Percentiles rank a stretch among this genome's conserved stretches.
Evolutionary conservation across 2,888 invertebrate species (phyloP).

Genomic region (Acrobasis repandana): DNA sequence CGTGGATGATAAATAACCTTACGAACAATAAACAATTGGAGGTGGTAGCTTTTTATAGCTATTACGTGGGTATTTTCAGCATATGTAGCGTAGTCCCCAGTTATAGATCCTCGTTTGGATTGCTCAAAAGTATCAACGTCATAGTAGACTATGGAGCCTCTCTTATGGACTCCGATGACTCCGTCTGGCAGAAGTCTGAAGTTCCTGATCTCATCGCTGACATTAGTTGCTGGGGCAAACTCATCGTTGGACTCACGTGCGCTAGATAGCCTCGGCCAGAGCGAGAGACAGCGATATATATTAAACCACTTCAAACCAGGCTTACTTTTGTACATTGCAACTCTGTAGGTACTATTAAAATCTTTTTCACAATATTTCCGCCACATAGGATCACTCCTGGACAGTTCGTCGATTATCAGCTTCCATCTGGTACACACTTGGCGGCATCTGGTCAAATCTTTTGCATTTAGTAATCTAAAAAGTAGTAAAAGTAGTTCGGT

Average conservation of each 20-base stretch:
- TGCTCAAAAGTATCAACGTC: conserved; percentile 48
- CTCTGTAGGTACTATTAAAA: conserved; percentile 41
- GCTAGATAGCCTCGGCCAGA: conserved; percentile 53
- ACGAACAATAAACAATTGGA: conserved; percentile 48
- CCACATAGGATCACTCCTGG: conserved; percentile 52
- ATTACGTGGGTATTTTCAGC: conserved; percentile 50
- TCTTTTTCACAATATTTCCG: conserved; percentile 48
- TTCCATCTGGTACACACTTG: conserved; percentile 59
- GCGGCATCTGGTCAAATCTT: conserved; percentile 52
- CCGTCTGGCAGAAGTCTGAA: conserved; percentile 52
- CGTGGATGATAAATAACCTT: conserved; percentile 38
- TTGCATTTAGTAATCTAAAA: conserved; percentile 51
- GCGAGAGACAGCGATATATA: conserved; percentile 57
- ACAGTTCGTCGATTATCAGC: conserved; percentile 52
- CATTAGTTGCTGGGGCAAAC: conserved; percentile 52
- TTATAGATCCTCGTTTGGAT: conserved; percentile 37
- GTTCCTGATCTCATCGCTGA: conserved; percentile 51
- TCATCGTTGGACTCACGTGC: conserved; percentile 56
- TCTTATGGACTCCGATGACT: conserved; percentile 54
- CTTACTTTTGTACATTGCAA: conserved; percentile 46
- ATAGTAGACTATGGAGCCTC: conserved; percentile 52
- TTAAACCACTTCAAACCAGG: conserved; percentile 49
- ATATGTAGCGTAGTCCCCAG: conserved; percentile 54
- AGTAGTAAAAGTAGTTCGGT: conserved; percentile 57
- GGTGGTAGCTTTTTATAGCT: conserved; percentile 42